phyloP scores from a whole-genome alignment of 2,888 invertebrate genomes.

The Melieria picta region DNA sequence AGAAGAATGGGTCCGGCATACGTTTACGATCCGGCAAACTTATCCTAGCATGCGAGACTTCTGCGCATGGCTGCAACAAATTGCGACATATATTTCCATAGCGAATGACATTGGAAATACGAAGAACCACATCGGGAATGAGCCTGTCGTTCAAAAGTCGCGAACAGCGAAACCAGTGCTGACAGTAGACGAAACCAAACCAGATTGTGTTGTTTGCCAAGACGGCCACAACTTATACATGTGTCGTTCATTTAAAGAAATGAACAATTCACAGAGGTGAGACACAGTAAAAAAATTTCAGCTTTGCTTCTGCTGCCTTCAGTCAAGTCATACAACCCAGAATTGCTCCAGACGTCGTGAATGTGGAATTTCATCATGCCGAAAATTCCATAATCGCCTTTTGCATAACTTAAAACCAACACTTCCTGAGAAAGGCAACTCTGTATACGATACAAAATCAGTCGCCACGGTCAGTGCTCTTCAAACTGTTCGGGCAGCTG shows the following conservation, averaged over 20 bases:
- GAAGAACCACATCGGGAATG: neutral
- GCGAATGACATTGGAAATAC: neutral
- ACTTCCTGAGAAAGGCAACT: too few relatives aligned
- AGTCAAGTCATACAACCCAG: too few relatives aligned
- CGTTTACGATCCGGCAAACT: slow-evolving; percentile 9
- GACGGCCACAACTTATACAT: neutral
- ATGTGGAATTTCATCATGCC: too few relatives aligned
- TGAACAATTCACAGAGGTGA: too few relatives aligned
- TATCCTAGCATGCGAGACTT: slow-evolving; percentile 31
- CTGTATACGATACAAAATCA: too few relatives aligned
- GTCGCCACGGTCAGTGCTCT: too few relatives aligned
- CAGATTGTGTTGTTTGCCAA: neutral
- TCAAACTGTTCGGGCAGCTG: neutral
- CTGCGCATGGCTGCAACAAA: slow-evolving; percentile 15
- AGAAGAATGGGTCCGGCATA: slow-evolving; percentile 32
- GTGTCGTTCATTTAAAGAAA: too few relatives aligned
- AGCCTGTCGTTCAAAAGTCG: neutral
- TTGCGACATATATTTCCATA: slow-evolving; percentile 3
- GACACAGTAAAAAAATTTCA: too few relatives aligned
- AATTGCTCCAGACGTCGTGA: too few relatives aligned
- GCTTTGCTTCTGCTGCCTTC: too few relatives aligned
- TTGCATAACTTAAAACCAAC: too few relatives aligned
- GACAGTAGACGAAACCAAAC: neutral
- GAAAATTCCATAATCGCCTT: too few relatives aligned
- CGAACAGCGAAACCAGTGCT: neutral